Percentiles rank a stretch among this genome's conserved stretches.
Conservation (phyloP, 2,797 vertebrate species). For the Garrulus glandarius region DNA sequence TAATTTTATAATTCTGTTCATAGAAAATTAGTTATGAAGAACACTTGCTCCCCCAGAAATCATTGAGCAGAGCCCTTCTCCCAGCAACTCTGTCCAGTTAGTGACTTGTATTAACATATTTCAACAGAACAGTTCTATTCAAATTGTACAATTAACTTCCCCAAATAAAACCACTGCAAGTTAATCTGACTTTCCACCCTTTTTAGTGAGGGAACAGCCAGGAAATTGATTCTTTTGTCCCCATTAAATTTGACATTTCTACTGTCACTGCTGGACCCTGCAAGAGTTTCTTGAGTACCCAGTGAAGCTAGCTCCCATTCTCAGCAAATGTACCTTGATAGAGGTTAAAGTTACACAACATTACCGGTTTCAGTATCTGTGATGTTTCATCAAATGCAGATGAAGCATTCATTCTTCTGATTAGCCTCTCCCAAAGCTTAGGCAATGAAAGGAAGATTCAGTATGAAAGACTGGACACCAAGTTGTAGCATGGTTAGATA, state of each 20-base stretch:
- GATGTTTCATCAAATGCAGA: neutral
- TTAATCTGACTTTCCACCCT: neutral
- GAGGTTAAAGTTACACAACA: neutral
- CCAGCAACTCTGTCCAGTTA: neutral
- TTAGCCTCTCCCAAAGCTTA: neutral
- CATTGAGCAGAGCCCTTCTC: accelerated
- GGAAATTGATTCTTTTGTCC: neutral
- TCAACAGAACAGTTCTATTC: neutral
- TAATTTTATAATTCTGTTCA: neutral
- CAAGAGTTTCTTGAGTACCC: neutral
- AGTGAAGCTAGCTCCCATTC: neutral
- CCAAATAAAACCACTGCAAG: neutral
- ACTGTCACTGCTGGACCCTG: neutral
- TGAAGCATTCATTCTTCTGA: neutral
- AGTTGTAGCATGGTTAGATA: neutral
- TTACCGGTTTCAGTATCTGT: neutral
- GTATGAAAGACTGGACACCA: neutral
- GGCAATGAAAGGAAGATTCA: neutral
- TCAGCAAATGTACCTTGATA: accelerated
- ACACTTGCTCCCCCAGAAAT: neutral
- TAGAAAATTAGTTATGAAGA: neutral
- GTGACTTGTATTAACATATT: neutral
- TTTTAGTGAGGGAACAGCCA: neutral
- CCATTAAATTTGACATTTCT: neutral
- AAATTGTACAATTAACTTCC: neutral